Evolutionary conservation across 1,140 invertebrate species (phyloP), one percentile per base, ranked within the genome.

Genomic region (Drosophila bocqueti): DNA sequence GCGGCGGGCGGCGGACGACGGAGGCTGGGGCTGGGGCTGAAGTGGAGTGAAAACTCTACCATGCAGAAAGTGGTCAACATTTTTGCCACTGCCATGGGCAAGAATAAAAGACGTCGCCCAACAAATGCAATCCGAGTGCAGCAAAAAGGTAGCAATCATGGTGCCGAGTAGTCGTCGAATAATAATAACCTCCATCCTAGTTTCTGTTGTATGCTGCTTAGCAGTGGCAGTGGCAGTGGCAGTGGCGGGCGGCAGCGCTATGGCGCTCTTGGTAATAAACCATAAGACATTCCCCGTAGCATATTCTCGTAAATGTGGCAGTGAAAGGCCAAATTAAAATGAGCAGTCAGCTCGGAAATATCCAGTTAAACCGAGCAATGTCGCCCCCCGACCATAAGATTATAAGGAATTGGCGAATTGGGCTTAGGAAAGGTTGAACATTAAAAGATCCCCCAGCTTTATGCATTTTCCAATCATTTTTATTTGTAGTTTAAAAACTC

Each of bases 21-120:
- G 21, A 43, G 29, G 29, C 50, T 10, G 29, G 36, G 49, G 16
- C 45, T 77, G 73, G 36, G 49, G 16, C 45, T 77, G 73, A 66
- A 85, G 73, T 74, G 62, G 71, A 83, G 79, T 76, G 68, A 64
- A 84, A 84, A 52, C 52, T 76, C 85, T 90, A 59, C 85, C 77
- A 87, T 81, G 83, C 83, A 84, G 85, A 90, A 89, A 89, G 85
- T 89, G 84, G 84, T 89, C 84, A 89, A 90, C 84, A 89, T 84
- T 90, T 87, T 89, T 89, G 84, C 84, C 85, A 90, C 68, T 81
- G 85, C 84, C 69, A 78, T 83, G 84, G 81, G 84, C 84, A 89
- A 89, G 84, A 74, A 87, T 87, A 87, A 87, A 89, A 85, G 83
- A 82, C 65, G 79, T 57, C 49, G 62, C 38, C 55, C 55, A 21